These are phyloP conservation scores for Nemoura dubitans DNA, from an alignment of 2,888 invertebrate species.

Conservation along the genomic window DNA sequence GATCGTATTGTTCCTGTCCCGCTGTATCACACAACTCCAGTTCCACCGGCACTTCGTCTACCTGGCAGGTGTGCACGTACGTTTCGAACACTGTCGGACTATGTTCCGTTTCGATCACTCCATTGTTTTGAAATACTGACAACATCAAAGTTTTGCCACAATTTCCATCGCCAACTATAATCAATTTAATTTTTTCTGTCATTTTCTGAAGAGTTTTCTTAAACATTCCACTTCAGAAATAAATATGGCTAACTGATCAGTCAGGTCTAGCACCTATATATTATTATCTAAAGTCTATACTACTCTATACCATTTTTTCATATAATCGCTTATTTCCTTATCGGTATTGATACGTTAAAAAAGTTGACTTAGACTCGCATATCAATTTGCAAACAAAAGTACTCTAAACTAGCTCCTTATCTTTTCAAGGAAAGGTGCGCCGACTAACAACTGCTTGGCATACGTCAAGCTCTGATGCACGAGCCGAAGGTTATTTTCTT, in stretches of 20 bases:
- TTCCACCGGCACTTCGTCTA: background rate
- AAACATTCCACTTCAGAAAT: background rate
- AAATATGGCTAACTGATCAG: background rate
- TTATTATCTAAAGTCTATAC: no score
- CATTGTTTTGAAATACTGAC: background rate
- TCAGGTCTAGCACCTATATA: no score
- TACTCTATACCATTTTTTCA: background rate
- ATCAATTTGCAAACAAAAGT: background rate
- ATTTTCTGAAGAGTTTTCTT: background rate
- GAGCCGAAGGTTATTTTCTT: background rate
- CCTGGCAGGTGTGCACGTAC: background rate
- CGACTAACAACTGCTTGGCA: background rate
- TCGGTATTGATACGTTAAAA: background rate
- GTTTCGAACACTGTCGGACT: background rate
- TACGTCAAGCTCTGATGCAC: background rate
- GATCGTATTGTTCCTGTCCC: background rate
- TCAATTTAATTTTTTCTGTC: background rate
- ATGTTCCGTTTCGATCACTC: background rate
- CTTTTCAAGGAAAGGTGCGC: background rate
- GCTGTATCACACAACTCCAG: background rate
- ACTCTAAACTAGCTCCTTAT: background rate
- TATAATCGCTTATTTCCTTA: background rate
- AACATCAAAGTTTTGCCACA: slow-evolving; percentile 7
- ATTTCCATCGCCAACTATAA: background rate
- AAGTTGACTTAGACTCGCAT: background rate